phyloP scores from a whole-genome alignment of 2,797 vertebrate genomes.

The Typhlichthys eigenmanni region DNA sequence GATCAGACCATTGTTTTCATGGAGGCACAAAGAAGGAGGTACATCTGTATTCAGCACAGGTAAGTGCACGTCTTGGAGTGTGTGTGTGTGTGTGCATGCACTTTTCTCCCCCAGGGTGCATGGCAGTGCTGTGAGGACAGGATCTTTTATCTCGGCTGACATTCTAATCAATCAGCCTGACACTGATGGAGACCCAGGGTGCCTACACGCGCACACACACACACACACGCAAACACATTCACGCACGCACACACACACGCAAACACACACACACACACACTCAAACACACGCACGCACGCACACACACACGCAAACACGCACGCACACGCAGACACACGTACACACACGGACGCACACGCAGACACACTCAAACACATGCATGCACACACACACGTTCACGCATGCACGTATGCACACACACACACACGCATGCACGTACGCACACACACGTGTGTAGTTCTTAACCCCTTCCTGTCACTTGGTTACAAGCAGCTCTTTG shows the following conservation, averaged over 20 bases:
- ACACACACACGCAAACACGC: constrained; percentile 14
- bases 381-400: constrained; percentile 12
- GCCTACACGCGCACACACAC: constrained; percentile 27
- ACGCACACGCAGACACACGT: constrained; percentile 14
- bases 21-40: not conserved
- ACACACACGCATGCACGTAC: constrained; percentile 16
- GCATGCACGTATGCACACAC: no score
- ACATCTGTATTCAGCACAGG: not conserved
- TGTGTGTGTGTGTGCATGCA: constrained; percentile 17
- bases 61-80: not conserved
- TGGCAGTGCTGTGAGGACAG: constrained; percentile 57
- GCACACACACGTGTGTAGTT: constrained; percentile 43
- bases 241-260: constrained; percentile 26
- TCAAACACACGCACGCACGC: not conserved
- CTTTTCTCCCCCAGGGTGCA: constrained; percentile 30
- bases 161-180: constrained; percentile 75
- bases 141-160: constrained; percentile 76
- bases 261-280: no score
- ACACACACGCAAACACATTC: not conserved
- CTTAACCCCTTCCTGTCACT: constrained; percentile 35
- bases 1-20: not conserved
- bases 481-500: constrained; percentile 8
- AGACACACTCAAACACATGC: constrained; percentile 21
- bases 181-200: constrained; percentile 69
- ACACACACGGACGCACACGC: constrained; percentile 14